Evolutionary conservation across 2,113 vertebrate species (phyloP), one percentile per base, ranked within the genome.

Genomic region (Lates calcarifer): DNA sequence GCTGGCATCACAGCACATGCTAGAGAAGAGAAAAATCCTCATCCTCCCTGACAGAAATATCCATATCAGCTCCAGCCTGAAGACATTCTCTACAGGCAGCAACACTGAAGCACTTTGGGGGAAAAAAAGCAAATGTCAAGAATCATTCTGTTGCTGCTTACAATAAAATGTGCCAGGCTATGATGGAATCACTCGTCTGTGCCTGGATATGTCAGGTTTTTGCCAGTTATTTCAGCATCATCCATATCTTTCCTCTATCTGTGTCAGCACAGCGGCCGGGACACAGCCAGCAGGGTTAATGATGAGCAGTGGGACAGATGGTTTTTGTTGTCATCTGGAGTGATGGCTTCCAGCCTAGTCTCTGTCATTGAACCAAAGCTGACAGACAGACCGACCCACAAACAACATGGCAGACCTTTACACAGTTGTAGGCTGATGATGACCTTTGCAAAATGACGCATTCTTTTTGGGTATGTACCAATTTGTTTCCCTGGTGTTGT

Each of bases 301-400:
- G 87, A 91, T 85, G 90, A 90, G 84, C 58, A 73, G 29, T 37
- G 77, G 87, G 66, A 85, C 86, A 89, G 86, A 90, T 92, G 89
- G 67, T 89, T 92, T 87, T 82, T 60, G 78, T 88, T 88, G 91
- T 92, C 80, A 86, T 75, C 82, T 85, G 79, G 85, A 90, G 67
- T 79, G 69, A 90, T 91, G 87, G 83, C 83, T 83, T 57, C 73
- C 57, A 74, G 87, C 82, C 77, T 77, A 2, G 62, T 67, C 72
- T 84, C 84, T 85, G 81, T 82, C 82, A 90, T 24, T 71, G 74
- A 83, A 77, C 75, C 71, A 35, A 65, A 28, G 78, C 79, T 75
- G 31, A 81, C 68, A 26, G 65, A 63, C 69, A 45, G 62, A 76
- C 67, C 29, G 45, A 55, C 45, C 43, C 10, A 74, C 49, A 37